Base-by-base conservation (phyloP, 2,888 invertebrate genomes). In the Alsophila aescularia region DNA sequence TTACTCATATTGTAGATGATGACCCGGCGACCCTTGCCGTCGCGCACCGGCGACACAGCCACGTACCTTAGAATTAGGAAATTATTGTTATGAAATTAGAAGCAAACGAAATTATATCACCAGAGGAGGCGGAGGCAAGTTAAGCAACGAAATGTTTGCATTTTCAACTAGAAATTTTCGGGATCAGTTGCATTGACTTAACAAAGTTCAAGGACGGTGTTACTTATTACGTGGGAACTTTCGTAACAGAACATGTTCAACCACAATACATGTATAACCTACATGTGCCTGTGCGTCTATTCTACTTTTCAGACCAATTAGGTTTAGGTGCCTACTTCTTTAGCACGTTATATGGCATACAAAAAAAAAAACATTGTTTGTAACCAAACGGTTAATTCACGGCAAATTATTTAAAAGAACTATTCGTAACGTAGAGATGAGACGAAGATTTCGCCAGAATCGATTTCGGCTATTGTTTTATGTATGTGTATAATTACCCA, bases 21-120 rank as follows among this genome's bases (percentile, higher is more conserved):
- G 60, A 97, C 95, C 68, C 96, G 93, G 1, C 96, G 93, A 43
- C 96, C 96, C 68, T 92, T 83, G 66, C 87, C 90, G 83, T 97
- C 96, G 57, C 95, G 92, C 57, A 94, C 93, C 24, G 96, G 96
- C 47, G 96, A 95, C 15, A 94, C 94, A 69, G 94, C 95, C 66
- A 96, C 93, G 78, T 96, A 96, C 75, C 95, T 95, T 69, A 51
- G 79, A 77, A 72, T 78, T 72, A 74, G 62, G 75, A 80, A 79
- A 81, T 41, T 4, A 15, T 45, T n/a, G 54, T 75, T 77, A 69
- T 76, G 77, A 71, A 79, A 79, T 67, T 60, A 50, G 54, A 52
- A 52, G 54, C 53, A 59, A 66, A 62, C 44, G 29, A 66, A 75
- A 79, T 77, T 79, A 78, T 79, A 74, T 77, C 79, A 77, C 67